A percentile compares a stretch with the other conserved stretches of the same genome.
Conservation (phyloP, 1,140 invertebrate genomes). For the Philopotamus ludificatus region DNA sequence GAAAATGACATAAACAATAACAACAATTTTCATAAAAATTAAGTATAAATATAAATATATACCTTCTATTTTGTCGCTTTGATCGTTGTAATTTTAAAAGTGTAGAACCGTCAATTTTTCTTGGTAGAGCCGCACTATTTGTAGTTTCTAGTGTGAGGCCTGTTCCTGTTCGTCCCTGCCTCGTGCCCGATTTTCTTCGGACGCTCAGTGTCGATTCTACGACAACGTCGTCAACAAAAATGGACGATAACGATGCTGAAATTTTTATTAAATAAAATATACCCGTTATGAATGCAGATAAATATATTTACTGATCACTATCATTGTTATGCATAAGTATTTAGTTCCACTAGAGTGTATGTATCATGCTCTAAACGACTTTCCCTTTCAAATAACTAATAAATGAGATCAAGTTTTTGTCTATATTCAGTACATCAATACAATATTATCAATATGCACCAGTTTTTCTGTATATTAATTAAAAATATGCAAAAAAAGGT, state of each 20-base stretch:
- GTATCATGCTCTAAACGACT: too few species aligned
- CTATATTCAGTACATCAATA: too few species aligned
- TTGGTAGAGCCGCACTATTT: not conserved
- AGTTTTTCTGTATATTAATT: too few species aligned
- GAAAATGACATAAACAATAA: not conserved
- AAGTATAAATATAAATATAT: conserved; percentile 4
- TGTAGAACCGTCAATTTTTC: conserved; percentile 29
- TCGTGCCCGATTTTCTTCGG: conserved; percentile 44
- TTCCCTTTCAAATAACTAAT: too few species aligned
- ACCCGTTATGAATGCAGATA: not conserved
- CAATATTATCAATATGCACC: too few species aligned
- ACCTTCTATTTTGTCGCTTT: conserved; percentile 28
- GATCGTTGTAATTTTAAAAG: conserved; percentile 20
- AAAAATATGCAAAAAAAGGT: too few species aligned
- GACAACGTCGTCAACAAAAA: conserved; percentile 47
- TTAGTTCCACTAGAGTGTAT: too few species aligned
- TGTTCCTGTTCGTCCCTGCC: conserved; percentile 38
- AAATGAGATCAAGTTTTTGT: too few species aligned
- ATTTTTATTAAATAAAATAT: not conserved
- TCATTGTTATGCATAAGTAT: too few species aligned
- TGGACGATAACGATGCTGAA: conserved; percentile 30
- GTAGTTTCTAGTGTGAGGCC: conserved; percentile 1
- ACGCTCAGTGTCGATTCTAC: conserved; percentile 49
- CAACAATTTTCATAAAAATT: not conserved
- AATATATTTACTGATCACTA: too few species aligned